Base-by-base conservation (phyloP, 2,797 vertebrate species). In the Hypotaenidia philippensis region DNA sequence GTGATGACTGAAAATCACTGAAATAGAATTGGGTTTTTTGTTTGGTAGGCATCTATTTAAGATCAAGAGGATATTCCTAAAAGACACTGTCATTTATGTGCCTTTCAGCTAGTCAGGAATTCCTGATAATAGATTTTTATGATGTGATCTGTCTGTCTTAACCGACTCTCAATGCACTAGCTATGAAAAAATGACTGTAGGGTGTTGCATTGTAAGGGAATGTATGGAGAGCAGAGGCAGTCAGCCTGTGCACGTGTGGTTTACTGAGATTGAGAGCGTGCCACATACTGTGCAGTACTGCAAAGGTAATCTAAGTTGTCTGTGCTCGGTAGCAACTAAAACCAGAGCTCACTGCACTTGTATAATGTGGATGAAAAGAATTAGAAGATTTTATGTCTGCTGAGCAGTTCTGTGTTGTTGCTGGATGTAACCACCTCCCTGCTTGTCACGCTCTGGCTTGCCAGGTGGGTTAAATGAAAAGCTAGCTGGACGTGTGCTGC, bases 401-500 rank as follows among this genome's bases (percentile, higher is more conserved):
- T n/a, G 83, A 79, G 91, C 55, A 57, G 45, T 36, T 69, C 47
- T 70, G 36, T 45, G 79, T 41, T 77, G 71, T 66, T 32, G 72
- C 72, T 88, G 87, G 53, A 1, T 83, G 50, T 38, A 52, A n/a
- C 21, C 65, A 10, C 66, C 79, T n/a, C 34, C 0, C 34, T 80
- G 60, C 52, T 80, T 2, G 0, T 13, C 22, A 2, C 23, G 1
- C 56, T 29, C 22, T 63, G 72, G 25, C 21, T 74, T 6, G 2
- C 0, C 0, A 5, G 38, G 3, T 59, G 31, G 10, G 36, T 38
- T 34, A 40, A 13, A 32, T 8, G 50, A 29, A 44, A 9, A 44
- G 72, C 44, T 0, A 0, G 50, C 66, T 14, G 1, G 13, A 7
- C 0, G 2, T 29, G 7, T 2, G 0, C 53, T 63, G 74, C 41